Evolutionary conservation across 2,113 vertebrate genomes (phyloP).

Genomic region (Chauna torquata): DNA sequence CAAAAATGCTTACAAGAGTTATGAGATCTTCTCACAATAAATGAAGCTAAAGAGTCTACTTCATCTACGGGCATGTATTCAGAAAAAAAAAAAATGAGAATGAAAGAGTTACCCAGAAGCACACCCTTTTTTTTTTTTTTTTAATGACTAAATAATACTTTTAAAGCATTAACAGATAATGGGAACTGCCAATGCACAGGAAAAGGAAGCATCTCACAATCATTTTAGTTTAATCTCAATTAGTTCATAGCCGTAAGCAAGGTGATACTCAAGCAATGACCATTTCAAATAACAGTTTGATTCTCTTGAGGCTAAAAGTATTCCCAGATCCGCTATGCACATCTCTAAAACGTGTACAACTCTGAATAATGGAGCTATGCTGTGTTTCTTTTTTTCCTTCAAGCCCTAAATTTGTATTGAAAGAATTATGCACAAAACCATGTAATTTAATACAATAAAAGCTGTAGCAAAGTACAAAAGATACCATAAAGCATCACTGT

Average conservation of each 20-base stretch:
- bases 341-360: not conserved
- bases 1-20: constrained; percentile 26
- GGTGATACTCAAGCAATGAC: constrained; percentile 22
- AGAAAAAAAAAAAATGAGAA: constrained; percentile 22
- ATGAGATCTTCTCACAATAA: not conserved
- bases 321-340: not conserved
- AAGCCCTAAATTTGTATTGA: not conserved
- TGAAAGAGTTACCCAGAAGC: not conserved
- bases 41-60: not conserved
- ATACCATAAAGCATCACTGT: not conserved
- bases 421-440: not conserved
- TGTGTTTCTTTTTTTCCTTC: not conserved
- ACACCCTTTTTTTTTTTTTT: not conserved
- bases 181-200: not conserved
- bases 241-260: constrained; percentile 43
- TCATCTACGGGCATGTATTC: not conserved
- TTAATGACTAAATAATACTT: constrained; percentile 26
- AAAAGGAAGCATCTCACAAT: constrained; percentile 6
- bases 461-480: not conserved
- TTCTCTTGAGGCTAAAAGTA: constrained; percentile 24
- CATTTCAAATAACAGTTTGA: constrained; percentile 35
- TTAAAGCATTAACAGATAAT: not conserved
- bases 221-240: constrained; percentile 42
- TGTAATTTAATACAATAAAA: not conserved
- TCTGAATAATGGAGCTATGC: not conserved